A percentile compares a stretch with the other conserved stretches of the same genome.
Evolutionary conservation across 2,888 invertebrate genomes (phyloP).

Genomic region (Ecdyonurus torrentis): DNA sequence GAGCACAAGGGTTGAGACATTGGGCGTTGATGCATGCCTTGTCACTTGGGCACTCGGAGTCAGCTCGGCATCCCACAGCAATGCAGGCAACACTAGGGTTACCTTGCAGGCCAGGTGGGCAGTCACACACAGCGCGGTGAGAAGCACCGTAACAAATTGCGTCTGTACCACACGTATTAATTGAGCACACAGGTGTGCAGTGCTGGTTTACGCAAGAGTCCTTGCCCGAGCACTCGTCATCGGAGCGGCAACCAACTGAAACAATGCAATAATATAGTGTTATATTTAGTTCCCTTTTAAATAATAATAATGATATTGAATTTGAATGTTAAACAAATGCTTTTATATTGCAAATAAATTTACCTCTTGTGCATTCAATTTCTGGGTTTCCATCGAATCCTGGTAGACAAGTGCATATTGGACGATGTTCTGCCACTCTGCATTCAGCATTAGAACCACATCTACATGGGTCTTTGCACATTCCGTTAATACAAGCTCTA

Average conservation of each 20-base stretch:
- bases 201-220: constrained; percentile 70
- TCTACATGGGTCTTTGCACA: constrained; percentile 70
- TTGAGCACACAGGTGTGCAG: constrained; percentile 64
- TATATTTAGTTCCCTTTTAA: too few species aligned
- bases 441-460: constrained; percentile 77
- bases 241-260: constrained; percentile 46
- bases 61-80: constrained; percentile 61
- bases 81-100: constrained; percentile 63
- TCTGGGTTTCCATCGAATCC: constrained; percentile 77
- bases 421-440: constrained; percentile 66
- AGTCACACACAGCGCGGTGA: constrained; percentile 70
- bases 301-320: too few species aligned
- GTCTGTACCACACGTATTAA: constrained; percentile 54
- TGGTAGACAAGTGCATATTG: constrained; percentile 67
- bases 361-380: constrained; percentile 53
- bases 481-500: constrained; percentile 59
- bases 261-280: neutral
- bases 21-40: constrained; percentile 66
- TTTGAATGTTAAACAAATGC: too few species aligned
- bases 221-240: constrained; percentile 63
- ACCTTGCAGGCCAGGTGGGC: constrained; percentile 62
- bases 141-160: constrained; percentile 66
- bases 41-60: constrained; percentile 63
- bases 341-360: too few species aligned
- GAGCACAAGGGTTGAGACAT: constrained; percentile 60